Evolutionary conservation across 2,113 vertebrate species (phyloP), one percentile per base, ranked within the genome.

Genomic region (Laterallus jamaicensis): DNA sequence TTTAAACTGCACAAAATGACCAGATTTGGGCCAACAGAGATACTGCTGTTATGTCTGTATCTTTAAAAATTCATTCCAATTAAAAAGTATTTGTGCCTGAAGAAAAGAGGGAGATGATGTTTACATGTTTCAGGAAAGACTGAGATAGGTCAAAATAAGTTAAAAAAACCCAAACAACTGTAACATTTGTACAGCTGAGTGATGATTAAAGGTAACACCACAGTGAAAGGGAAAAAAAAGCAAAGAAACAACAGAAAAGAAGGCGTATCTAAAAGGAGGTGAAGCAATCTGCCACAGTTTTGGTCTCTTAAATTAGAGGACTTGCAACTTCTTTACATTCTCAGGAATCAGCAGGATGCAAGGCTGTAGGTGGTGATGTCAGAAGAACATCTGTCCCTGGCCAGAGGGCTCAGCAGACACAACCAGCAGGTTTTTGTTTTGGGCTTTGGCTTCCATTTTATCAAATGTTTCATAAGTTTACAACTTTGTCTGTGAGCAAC

Each of bases 361-460:
- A 17, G 47, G 79, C 76, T 86, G 73, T 10, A 24, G 56, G 68
- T 74, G 88, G 40, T 37, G 63, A 75, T 89, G 84, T 69, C 83
- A 73, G 18, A 52, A 85, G 37, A 10, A 58, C 0, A 1, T 40
- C 52, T 86, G 60, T 54, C 59, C 35, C 70, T 62, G 37, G 1
- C 21, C 59, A 49, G 16, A 24, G 64, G 32, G 39, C 82, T 82
- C 82, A 32, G 17, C 55, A 77, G 39, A 39, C 50, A 15, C 13
- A 47, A 85, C 40, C 60, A 78, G 26, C 47, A 85, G 5, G 7
- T 12, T 7, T 90, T 76, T 94, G 66, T 21, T 81, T 86, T 78
- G 47, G 63, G 58, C 24, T 82, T 87, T 67, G 59, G 19, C 37
- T 86, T 88, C 71, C 76, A 88, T 66, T 71, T 90, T 81, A 88